Conservation (phyloP, 1,140 invertebrate genomes). For the Drosophila lacteicornis region DNA sequence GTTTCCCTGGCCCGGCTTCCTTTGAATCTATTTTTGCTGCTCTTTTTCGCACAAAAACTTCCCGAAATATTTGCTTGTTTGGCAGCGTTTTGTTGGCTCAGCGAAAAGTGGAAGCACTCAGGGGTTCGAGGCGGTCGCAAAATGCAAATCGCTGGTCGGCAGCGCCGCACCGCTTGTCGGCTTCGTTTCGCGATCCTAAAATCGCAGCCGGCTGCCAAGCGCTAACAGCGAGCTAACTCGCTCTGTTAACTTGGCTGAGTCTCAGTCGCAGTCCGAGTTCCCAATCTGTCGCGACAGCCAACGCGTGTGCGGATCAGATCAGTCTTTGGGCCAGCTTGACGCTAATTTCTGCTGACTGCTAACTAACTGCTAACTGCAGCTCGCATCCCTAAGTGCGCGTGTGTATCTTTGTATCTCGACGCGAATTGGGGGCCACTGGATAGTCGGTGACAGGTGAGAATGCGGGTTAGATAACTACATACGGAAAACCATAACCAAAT, state of each 20-base stretch:
- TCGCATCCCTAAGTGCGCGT: slow-evolving; percentile 11
- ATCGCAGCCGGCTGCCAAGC: slow-evolving; percentile 26
- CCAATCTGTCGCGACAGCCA: slow-evolving; percentile 77
- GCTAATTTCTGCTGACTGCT: slow-evolving; percentile 67
- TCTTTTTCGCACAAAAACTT: slow-evolving; percentile 28
- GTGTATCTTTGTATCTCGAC: slow-evolving; percentile 15
- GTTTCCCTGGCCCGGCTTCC: background rate
- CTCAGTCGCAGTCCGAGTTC: slow-evolving; percentile 63
- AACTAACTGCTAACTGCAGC: slow-evolving; percentile 4
- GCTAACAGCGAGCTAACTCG: slow-evolving; percentile 1
- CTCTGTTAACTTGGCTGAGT: slow-evolving; percentile 33
- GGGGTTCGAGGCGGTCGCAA: slow-evolving; percentile 16
- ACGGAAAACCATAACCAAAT: slow-evolving; percentile 18
- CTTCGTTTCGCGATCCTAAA: slow-evolving; percentile 32
- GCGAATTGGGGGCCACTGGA: slow-evolving; percentile 20
- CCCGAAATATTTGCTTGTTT: slow-evolving; percentile 37
- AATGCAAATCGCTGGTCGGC: slow-evolving; percentile 23
- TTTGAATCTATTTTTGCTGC: slow-evolving; percentile 11
- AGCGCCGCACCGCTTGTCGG: slow-evolving; percentile 27
- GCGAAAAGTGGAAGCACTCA: slow-evolving; percentile 62
- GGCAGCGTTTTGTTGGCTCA: slow-evolving; percentile 59
- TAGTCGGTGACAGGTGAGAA: slow-evolving; percentile 34
- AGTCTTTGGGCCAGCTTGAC: slow-evolving; percentile 27
- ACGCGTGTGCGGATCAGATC: slow-evolving; percentile 71
- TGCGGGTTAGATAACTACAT: slow-evolving; percentile 5